Evolutionary conservation across 2,888 invertebrate genomes (phyloP).

Genomic region (Thera britannica): DNA sequence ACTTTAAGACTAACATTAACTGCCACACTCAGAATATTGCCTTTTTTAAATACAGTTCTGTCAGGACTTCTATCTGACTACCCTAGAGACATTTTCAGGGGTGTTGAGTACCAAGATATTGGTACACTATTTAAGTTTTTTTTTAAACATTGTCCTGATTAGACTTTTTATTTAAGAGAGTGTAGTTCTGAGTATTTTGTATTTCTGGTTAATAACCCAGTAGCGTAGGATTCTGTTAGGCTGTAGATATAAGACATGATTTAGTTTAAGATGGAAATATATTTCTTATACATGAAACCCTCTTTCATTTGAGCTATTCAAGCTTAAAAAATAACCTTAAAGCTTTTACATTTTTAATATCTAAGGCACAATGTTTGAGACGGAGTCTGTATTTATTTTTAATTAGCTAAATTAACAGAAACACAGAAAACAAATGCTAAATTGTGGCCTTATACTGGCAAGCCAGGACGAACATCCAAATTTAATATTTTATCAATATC

Average conservation of each 20-base stretch:
- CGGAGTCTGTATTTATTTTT: no score
- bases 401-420: no score
- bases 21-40: constrained; percentile 32
- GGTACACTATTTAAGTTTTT: no score
- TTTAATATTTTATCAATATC: no score
- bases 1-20: constrained; percentile 51
- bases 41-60: neutral
- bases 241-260: constrained; percentile 49
- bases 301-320: constrained; percentile 27
- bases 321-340: neutral
- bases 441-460: no score
- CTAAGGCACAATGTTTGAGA: neutral
- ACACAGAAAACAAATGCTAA: no score
- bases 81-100: neutral
- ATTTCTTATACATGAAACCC: constrained; percentile 55
- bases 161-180: constrained; percentile 3
- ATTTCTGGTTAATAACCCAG: constrained; percentile 29
- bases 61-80: neutral
- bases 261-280: constrained; percentile 59
- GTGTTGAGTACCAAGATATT: no score
- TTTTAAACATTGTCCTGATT: no score
- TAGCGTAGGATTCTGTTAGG: constrained; percentile 39
- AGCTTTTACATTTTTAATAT: no score
- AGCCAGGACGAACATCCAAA: no score
- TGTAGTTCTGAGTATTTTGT: constrained; percentile 8